Evolutionary conservation across 1,140 invertebrate species (phyloP).

Genomic region (Lasioglossum albipes): DNA sequence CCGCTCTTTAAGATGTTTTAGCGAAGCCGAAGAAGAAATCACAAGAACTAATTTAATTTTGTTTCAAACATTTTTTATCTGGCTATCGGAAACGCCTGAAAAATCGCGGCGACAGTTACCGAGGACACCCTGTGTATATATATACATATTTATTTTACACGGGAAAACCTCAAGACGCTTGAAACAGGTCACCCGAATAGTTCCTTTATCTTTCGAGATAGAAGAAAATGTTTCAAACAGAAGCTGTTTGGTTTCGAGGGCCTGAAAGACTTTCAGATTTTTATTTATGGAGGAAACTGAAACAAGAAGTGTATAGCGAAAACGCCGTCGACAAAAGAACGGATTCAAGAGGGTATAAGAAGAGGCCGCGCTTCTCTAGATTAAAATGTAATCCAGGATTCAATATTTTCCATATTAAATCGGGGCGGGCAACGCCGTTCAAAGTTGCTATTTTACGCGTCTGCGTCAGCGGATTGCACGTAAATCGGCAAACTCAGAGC

Average conservation of each 20-base stretch:
- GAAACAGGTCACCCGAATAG: conserved; percentile 6
- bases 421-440: background rate
- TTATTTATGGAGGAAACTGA: conserved; percentile 2
- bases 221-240: background rate
- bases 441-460: too few species aligned
- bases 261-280: background rate
- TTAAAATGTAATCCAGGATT: background rate
- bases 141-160: background rate
- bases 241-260: conserved; percentile 3
- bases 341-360: background rate
- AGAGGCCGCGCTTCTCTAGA: background rate
- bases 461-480: too few species aligned
- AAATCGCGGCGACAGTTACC: too few species aligned
- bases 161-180: background rate
- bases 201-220: conserved; percentile 3
- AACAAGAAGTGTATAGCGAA: background rate
- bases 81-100: too few species aligned
- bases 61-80: too few species aligned
- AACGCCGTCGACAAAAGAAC: background rate
- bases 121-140: too few species aligned
- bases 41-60: too few species aligned
- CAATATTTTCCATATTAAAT: conserved; percentile 1
- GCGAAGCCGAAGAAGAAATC: background rate
- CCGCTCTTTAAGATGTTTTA: background rate
- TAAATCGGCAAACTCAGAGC: too few species aligned